Evolutionary conservation across 2,888 invertebrate genomes (phyloP), one percentile per base, ranked within the genome.

Genomic region (Philereme transversata): DNA sequence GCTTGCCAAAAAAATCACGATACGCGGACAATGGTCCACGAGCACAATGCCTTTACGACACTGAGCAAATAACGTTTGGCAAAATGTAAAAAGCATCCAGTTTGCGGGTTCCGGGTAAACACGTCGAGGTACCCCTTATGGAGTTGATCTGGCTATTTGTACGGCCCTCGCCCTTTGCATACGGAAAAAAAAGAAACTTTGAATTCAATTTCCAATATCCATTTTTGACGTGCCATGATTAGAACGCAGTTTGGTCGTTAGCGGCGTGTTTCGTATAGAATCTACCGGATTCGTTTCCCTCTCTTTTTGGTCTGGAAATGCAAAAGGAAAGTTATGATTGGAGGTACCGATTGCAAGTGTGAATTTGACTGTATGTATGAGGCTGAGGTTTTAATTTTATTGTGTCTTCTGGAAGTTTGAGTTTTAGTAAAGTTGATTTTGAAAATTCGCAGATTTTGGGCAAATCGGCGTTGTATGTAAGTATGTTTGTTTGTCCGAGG

Each of bases 181-280:
- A 77, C 70, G 70, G 74, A 83, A 87, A 87, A n/a, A 84, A 87
- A 82, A 84, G 79, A 82, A 84, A 80, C 64, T 73, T 78, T 79
- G 84, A 86, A 90, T 91, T 90, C 88, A 90, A 91, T 91, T 91
- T 90, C 77, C 88, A 84, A 90, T 91, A 91, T 91, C 88, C 90
- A 91, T 87, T 91, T 91, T 88, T 92, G 92, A 92, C 92, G 85
- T 86, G 83, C 81, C 87, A 82, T 91, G 92, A 92, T 92, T 92
- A 91, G 90, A 89, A 89, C 90, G 83, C 90, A 88, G 90, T 87
- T 89, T 85, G 83, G 82, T 89, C 86, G 91, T 92, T 90, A 90
- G 83, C 86, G 79, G 79, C 72, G 75, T 77, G 78, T 79, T 76
- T 79, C 69, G 74, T 51, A 70, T 74, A 70, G 73, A 71, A 62